A percentile compares a stretch with the other conserved stretches of the same genome.
phyloP scores from a whole-genome alignment of 35 echinoderm and acorn worm species.

The Stichopus chloronotus region DNA sequence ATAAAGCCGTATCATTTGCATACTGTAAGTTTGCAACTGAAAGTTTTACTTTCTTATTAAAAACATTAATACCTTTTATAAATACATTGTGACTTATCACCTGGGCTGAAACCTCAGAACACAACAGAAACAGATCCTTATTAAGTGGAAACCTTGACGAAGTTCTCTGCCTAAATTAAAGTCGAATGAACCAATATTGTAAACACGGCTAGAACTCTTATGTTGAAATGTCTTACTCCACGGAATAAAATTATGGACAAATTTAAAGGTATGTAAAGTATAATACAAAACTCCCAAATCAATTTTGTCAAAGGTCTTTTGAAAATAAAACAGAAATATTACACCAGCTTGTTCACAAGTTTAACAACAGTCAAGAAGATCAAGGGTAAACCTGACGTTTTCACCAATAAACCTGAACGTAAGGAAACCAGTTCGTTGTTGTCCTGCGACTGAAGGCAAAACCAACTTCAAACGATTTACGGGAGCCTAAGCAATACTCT shows the following conservation, averaged over 20 bases:
- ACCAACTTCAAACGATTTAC: not conserved
- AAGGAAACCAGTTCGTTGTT: not conserved
- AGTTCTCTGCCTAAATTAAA: too few species aligned
- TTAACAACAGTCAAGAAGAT: not conserved
- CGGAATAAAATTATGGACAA: not conserved
- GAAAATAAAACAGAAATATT: not conserved
- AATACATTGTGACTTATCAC: not conserved
- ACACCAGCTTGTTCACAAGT: not conserved
- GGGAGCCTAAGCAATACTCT: not conserved
- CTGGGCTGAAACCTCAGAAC: not conserved
- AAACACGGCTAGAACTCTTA: too few species aligned
- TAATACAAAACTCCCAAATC: not conserved
- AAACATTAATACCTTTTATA: not conserved
- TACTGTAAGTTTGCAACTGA: constrained; percentile 17
- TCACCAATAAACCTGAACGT: not conserved
- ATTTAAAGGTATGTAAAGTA: not conserved
- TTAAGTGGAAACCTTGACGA: too few species aligned
- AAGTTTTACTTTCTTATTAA: not conserved
- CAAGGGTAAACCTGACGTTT: not conserved
- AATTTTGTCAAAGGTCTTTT: not conserved
- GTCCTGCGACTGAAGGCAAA: not conserved
- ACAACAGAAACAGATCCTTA: too few species aligned
- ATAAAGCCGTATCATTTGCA: not conserved
- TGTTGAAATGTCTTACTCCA: too few species aligned
- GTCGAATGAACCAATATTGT: not conserved